Conservation (phyloP, 2,888 invertebrate genomes). For the Hydrotaea cyrtoneurina region DNA sequence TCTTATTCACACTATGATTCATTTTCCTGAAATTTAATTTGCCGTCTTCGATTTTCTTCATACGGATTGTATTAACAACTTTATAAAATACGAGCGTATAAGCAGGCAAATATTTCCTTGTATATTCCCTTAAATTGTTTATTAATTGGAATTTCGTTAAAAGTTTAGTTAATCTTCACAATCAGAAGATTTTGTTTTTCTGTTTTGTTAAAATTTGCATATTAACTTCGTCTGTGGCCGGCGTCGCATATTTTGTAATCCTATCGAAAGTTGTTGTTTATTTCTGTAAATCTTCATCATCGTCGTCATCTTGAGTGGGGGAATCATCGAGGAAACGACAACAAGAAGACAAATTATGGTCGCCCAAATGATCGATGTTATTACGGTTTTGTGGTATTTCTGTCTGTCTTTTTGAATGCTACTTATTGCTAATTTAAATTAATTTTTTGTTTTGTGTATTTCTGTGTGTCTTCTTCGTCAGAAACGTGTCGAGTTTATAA, state of each 20-base stretch:
- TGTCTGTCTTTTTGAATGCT: conserved; percentile 8
- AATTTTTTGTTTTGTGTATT: neutral
- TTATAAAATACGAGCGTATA: no score
- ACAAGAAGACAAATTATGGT: conserved; percentile 5
- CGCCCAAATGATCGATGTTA: conserved; percentile 15
- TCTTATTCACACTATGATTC: no score
- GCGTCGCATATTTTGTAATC: neutral
- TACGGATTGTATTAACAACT: no score
- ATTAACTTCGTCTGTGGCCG: neutral
- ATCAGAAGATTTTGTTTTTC: neutral
- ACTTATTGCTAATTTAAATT: conserved; percentile 38
- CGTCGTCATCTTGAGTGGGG: neutral
- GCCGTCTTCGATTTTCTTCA: no score
- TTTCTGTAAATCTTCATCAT: conserved; percentile 1
- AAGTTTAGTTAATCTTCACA: neutral
- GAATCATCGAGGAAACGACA: neutral
- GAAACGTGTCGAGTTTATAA: conserved; percentile 30
- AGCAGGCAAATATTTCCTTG: neutral
- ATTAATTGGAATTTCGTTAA: neutral
- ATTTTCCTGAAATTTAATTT: no score
- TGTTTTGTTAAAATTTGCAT: conserved; percentile 11
- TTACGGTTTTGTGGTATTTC: neutral
- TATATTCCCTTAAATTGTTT: neutral
- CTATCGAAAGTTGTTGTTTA: neutral
- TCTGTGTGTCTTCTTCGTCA: neutral